Evolutionary conservation across 2,888 invertebrate genomes (phyloP).

Genomic region (Meta bourneti): DNA sequence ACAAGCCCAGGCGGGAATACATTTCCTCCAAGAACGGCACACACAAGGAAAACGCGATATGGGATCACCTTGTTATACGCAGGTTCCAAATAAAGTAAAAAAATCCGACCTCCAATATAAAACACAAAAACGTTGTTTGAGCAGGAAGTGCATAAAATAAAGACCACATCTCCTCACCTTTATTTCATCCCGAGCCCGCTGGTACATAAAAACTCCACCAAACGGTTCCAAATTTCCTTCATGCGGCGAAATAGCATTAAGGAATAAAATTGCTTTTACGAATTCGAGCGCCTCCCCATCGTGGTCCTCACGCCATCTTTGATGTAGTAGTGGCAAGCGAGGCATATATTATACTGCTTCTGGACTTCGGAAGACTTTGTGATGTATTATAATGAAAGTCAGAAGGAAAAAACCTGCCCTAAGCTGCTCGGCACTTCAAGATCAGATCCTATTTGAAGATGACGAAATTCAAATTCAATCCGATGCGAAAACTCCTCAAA

Average conservation of each 20-base stretch:
- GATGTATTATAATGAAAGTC: constrained; percentile 61
- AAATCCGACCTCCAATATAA: constrained; percentile 8
- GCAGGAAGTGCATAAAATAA: constrained; percentile 26
- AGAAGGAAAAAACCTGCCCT: constrained; percentile 20
- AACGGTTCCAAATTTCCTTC: constrained; percentile 51
- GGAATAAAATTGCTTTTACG: constrained; percentile 64
- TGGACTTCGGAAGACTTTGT: constrained; percentile 37
- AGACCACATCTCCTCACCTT: constrained; percentile 18
- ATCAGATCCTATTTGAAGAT: constrained; percentile 53
- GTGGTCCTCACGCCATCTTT: background rate
- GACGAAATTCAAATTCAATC: constrained; percentile 53
- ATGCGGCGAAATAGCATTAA: constrained; percentile 44
- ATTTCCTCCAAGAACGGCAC: background rate
- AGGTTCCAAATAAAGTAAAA: constrained; percentile 9
- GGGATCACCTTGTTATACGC: background rate
- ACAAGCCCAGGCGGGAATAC: background rate
- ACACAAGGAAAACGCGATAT: background rate
- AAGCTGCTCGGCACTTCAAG: constrained; percentile 37
- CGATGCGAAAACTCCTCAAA: constrained; percentile 27
- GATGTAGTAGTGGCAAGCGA: constrained; percentile 29
- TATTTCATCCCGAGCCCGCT: background rate
- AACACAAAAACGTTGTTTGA: constrained; percentile 34
- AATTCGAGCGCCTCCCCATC: constrained; percentile 19
- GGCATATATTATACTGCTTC: constrained; percentile 59
- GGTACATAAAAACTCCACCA: constrained; percentile 49